These are phyloP conservation scores for Oryzaephilus surinamensis DNA, from an alignment of 1,140 invertebrate genomes.

Conservation along the genomic window DNA sequence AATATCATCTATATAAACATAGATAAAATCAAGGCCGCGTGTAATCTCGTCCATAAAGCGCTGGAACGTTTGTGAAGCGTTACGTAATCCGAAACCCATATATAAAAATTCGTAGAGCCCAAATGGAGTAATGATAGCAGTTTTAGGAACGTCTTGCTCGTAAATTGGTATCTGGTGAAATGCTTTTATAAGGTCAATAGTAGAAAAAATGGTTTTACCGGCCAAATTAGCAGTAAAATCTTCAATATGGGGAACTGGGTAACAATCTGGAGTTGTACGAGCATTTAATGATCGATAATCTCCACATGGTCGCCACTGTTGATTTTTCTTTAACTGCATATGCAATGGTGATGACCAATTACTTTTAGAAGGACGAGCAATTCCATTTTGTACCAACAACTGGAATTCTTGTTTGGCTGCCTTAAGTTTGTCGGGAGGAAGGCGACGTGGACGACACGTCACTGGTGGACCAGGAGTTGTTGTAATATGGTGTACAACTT, in stretches of 20 bases:
- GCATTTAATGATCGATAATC: slow-evolving; percentile 41
- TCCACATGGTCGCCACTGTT: slow-evolving; percentile 35
- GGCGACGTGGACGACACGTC: slow-evolving; percentile 19
- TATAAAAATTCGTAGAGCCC: slow-evolving; percentile 27
- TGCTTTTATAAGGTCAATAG: slow-evolving; percentile 39
- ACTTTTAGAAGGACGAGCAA: slow-evolving; percentile 20
- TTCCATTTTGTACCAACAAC: slow-evolving; percentile 18
- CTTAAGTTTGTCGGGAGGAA: slow-evolving; percentile 24
- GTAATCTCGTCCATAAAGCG: slow-evolving; percentile 25
- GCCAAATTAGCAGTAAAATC: slow-evolving; percentile 29
- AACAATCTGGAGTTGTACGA: slow-evolving; percentile 30
- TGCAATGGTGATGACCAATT: slow-evolving; percentile 38
- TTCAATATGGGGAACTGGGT: slow-evolving; percentile 23
- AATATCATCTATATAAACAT: slow-evolving; percentile 33
- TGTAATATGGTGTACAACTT: slow-evolving; percentile 12
- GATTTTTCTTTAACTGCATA: slow-evolving; percentile 35
- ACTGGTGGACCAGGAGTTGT: slow-evolving; percentile 28
- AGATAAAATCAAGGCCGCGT: slow-evolving; percentile 21
- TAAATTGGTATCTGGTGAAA: slow-evolving; percentile 39
- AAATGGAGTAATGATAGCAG: slow-evolving; percentile 32
- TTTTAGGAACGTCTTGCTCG: slow-evolving; percentile 29
- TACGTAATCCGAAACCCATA: slow-evolving; percentile 29
- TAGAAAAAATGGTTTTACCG: slow-evolving; percentile 35
- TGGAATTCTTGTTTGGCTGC: slow-evolving; percentile 25
- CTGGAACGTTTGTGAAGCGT: slow-evolving; percentile 38